These are phyloP conservation scores for Thripadectes ignobilis DNA, from an alignment of 2,797 vertebrate species.

Conservation along the genomic window DNA sequence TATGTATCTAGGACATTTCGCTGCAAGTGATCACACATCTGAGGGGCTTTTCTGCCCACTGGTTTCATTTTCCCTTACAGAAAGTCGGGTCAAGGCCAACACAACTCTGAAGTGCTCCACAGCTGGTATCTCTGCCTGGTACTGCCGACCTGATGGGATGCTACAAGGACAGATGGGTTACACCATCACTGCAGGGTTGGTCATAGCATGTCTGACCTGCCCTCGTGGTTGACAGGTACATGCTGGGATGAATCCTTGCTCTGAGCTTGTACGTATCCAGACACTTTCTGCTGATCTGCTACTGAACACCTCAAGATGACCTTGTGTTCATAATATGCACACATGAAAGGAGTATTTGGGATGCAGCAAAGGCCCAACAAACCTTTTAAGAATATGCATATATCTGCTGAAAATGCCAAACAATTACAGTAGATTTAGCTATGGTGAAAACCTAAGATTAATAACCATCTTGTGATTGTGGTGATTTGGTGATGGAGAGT, in stretches of 20 bases:
- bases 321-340: background rate
- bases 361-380: background rate
- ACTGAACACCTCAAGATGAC: background rate
- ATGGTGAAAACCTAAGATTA: background rate
- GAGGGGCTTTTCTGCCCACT: background rate
- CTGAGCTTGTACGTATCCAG: background rate
- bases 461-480: background rate
- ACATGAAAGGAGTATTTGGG: background rate
- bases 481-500: background rate
- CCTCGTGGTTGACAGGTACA: background rate
- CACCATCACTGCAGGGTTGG: background rate
- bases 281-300: background rate
- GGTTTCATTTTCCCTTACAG: background rate
- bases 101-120: background rate
- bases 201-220: background rate
- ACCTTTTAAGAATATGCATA: background rate
- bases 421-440: fast-evolving
- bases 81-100: background rate
- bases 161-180: background rate
- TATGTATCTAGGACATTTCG: background rate
- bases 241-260: background rate
- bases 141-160: background rate
- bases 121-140: background rate
- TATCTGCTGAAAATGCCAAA: background rate
- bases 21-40: background rate